Base-by-base conservation (phyloP, 2,888 invertebrate genomes). In the Ichneumoninae sp. region DNA sequence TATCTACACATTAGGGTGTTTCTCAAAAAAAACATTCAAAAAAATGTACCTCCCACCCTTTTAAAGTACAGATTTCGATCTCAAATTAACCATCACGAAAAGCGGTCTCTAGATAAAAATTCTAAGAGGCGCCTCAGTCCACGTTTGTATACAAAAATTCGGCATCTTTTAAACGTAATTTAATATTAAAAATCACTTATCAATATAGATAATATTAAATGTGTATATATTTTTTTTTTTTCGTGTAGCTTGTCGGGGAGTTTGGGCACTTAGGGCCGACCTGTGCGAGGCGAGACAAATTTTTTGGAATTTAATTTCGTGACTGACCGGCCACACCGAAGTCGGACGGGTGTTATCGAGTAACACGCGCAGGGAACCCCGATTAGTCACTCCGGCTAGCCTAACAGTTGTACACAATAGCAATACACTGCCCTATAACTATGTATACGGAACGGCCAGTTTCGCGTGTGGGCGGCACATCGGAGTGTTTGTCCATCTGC, bases 301-400 rank as follows among this genome's bases (percentile, higher is more conserved):
- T 78, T 69, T 78, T 36, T n/a, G 26, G 65, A 44, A 77, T 44
- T 19, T 26, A 40, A 33, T 78, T 50, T 36, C 70, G 50, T 77
- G 69, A 78, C 57, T 13, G 44, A 22, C 22, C 22, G 78, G 70
- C 78, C 78, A 70, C 78, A 47, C 33, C 26, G 70, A 19, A 50
- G 70, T 30, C 8, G 63, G 30, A 30, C 19, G 0, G 7, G 33
- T 50, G n/a, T 65, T 71, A 78, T 78, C 63, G 78, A 36, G 16
- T 22, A 63, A 60, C 78, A 69, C 69, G 63, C 60, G 63, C 30
- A 63, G 70, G 70, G 50, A 78, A 65, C 63, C 47, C 70, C 70
- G 70, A 70, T 78, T 78, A 70, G 78, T 78, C 78, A 78, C 33
- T 71, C 70, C 4, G 30, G 22, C 22, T 63, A 36, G 74, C 22